Evolutionary conservation across 2,797 vertebrate species (phyloP), one percentile per base, ranked within the genome.

Genomic region (Cyprinodon diabolis): DNA sequence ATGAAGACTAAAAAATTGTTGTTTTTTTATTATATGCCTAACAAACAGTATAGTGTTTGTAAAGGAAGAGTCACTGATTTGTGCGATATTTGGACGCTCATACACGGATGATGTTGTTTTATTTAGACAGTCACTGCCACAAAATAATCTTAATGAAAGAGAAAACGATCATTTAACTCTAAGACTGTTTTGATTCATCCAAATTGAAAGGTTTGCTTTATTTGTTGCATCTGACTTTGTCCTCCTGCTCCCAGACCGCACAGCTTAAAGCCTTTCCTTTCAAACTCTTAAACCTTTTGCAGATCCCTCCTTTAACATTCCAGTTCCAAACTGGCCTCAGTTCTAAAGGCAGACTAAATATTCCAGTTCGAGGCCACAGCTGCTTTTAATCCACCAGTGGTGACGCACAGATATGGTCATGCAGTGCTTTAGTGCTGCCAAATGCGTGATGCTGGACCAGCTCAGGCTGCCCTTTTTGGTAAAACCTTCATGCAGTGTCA

Each of bases 231-330:
- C n/a, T 25, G n/a, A 4, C 55, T 25, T 8, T 54, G 19, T 30
- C 9, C 3, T n/a, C 21, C 21, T 54, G 52, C 35, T 30, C 58
- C 66, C 75, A 57, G 71, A 45, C 5, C 12, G 8, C 13, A 4
- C 12, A 21, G 62, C 35, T 65, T 65, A 40, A 45, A 70, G 45
- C 54, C 78, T 84, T 77, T 51, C 12, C 47, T 25, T 6, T 69
- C 25, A 45, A 52, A 57, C 55, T 71, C 68, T 55, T 76, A 51
- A 77, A 66, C 67, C 52, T 52, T 51, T 51, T 72, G n/a, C 54
- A 77, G 71, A 78, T 30, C 21, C 47, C 17, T 40, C 40, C 67
- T 76, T 75, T 73, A 52, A 62, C 67, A 43, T 75, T 67, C 45
- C 35, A 17, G 17, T 75, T 56, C 69, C 69, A 1, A 74, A 15